Conservation (phyloP, 1,140 invertebrate genomes). For the Aphaenogaster floridana region DNA sequence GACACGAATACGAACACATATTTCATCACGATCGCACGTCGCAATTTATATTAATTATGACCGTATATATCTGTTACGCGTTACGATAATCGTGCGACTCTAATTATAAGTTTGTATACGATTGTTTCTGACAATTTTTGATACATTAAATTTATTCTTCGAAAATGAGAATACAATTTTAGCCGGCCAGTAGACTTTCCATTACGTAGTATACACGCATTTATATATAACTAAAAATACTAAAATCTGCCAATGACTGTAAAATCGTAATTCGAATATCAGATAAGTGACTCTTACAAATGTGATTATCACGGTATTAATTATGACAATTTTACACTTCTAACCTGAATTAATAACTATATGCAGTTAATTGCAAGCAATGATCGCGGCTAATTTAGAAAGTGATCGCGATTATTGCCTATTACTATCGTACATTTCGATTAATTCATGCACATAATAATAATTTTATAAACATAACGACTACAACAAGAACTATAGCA, state of each 20-base stretch:
- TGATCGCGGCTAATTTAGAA: slow-evolving; percentile 2
- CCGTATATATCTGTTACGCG: background rate
- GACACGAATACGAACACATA: background rate
- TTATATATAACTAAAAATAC: background rate
- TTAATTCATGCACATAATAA: background rate
- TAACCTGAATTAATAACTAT: background rate
- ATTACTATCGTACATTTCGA: background rate
- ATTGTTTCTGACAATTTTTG: background rate
- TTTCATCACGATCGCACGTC: background rate
- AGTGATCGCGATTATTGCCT: background rate
- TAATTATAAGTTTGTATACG: background rate
- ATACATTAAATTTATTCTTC: background rate
- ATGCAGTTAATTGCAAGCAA: background rate
- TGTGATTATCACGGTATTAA: background rate
- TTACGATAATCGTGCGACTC: background rate
- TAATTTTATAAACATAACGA: slow-evolving; percentile 1
- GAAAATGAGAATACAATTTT: slow-evolving; percentile 1
- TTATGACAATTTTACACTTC: background rate
- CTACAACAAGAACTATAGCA: background rate
- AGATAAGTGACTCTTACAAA: background rate
- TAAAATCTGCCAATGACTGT: background rate
- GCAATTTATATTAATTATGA: background rate
- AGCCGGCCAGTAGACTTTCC: background rate
- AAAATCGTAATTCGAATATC: background rate
- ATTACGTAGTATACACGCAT: background rate